Base-by-base conservation (phyloP, 2,888 invertebrate genomes). In the Mythimna lalbum region DNA sequence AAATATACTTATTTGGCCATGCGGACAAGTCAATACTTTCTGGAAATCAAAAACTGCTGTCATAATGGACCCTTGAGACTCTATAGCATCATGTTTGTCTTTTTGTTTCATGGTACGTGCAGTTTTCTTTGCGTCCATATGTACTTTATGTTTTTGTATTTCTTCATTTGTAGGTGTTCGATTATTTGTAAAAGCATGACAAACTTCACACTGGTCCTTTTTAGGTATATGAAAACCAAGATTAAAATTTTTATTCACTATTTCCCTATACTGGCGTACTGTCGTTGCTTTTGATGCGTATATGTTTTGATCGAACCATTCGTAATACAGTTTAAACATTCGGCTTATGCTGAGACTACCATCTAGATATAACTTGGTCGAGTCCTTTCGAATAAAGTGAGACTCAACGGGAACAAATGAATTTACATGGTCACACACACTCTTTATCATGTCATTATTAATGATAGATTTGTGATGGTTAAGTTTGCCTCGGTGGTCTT, bases 21-120 rank as follows among this genome's bases (percentile, higher is more conserved):
- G 53, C 53, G 53, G 53, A 53, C 53, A 53, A 53, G 53, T 53
- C 53, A 53, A 6, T 53, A 53, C 23, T 17, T 53, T 53, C 56
- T 64, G 53, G 47, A 43, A 43, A 64, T 64, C 47, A 56, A 64
- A 64, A 56, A 64, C 55, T 64, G 64, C 43, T 64, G 55, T 56
- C 56, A n/a, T n/a, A n/a, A n/a, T n/a, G n/a, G n/a, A n/a, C n/a
- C n/a, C n/a, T n/a, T n/a, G n/a, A n/a, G n/a, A n/a, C n/a, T n/a
- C n/a, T n/a, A n/a, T n/a, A n/a, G 56, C 56, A 64, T 64, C 39
- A 23, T 53, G 39, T 56, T 64, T 64, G 23, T 64, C 64, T 64
- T 64, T 64, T 64, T 64, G 27, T n/a, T 56, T 56, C 56, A 56
- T 33, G 56, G 56, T n/a, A 33, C 56, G 56, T 33, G 56, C 56